Base-by-base conservation (phyloP, 2,888 invertebrate genomes). In the Pardosa pseudoannulata region DNA sequence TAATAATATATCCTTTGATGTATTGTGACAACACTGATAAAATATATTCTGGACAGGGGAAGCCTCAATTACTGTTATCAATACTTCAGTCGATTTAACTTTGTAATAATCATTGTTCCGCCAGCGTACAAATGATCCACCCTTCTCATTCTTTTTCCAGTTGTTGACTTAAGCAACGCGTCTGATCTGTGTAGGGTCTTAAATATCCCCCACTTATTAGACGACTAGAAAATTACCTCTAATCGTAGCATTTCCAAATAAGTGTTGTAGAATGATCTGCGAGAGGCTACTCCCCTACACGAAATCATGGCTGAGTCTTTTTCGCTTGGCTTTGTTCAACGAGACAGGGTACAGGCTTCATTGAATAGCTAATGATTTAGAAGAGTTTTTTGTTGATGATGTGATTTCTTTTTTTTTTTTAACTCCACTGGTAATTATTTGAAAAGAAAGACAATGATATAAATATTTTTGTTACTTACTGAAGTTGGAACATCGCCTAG, bases 331-430 rank as follows among this genome's bases (percentile, higher is more conserved):
- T 56, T 56, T 23, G 5, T 56, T 56, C 19, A 2, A 19, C 56
- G 3, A 56, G 23, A 23, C 3, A 56, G 23, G 23, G 3, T 1
- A 56, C 56, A 16, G 2, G 46, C 46, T 46, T 46, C 46, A 56
- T 56, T 19, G 56, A 56, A 56, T 56, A 23, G 56, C 56, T 56
- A 56, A 56, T 56, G 56, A 56, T 56, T 56, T 56, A 23, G 23
- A 56, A 56, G n/a, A 5, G 56, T 56, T 56, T 56, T 56, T 6
- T 56, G 0, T 23, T 56, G 56, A 16, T 16, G 16, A 16, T 46
- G 46, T 46, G 5, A 16, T 7, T 56, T 56, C 56, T 11, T 56
- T 2, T 16, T 11, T 56, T 2, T 16, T 56, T 19, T 11, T 5
- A 23, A 23, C 23, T 1, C 5, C 5, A 11, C n/a, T 56, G 5